phyloP scores from a whole-genome alignment of 1,140 invertebrate species.

The Cherax destructor region DNA sequence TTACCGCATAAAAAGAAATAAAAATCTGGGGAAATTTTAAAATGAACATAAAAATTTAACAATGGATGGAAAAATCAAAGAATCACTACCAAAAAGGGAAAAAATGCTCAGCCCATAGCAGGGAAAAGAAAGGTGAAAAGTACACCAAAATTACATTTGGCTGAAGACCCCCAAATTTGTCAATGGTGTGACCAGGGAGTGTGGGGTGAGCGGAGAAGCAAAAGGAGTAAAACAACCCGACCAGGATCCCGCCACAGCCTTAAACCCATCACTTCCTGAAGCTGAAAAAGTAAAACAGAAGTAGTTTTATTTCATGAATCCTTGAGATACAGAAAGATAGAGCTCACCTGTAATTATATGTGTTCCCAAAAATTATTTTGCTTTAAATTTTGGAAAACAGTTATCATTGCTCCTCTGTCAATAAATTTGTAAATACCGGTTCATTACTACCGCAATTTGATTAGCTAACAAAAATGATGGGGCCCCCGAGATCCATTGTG shows the following conservation, averaged over 20 bases:
- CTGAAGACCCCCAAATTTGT: constrained; percentile 45
- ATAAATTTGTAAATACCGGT: too few relatives aligned
- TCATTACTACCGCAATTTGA: too few relatives aligned
- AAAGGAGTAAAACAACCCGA: constrained; percentile 41
- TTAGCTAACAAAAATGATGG: too few relatives aligned
- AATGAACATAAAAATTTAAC: background rate
- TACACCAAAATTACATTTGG: constrained; percentile 29
- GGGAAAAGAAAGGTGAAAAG: constrained; percentile 42
- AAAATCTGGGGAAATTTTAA: too few relatives aligned
- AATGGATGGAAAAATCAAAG: background rate
- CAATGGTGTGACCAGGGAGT: background rate
- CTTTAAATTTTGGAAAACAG: too few relatives aligned
- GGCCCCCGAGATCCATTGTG: too few relatives aligned
- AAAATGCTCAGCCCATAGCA: constrained; percentile 50
- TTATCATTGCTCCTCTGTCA: too few relatives aligned
- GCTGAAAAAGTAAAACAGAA: constrained; percentile 1
- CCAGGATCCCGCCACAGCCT: constrained; percentile 51
- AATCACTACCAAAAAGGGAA: constrained; percentile 49
- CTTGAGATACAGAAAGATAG: too few relatives aligned
- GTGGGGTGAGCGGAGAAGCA: constrained; percentile 19
- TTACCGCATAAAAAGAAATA: too few relatives aligned
- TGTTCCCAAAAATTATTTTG: too few relatives aligned
- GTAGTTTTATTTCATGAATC: background rate
- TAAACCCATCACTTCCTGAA: constrained; percentile 62
- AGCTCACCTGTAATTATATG: too few relatives aligned